Evolutionary conservation across 2,797 vertebrate species (phyloP).

Genomic region (Apogon talboti): DNA sequence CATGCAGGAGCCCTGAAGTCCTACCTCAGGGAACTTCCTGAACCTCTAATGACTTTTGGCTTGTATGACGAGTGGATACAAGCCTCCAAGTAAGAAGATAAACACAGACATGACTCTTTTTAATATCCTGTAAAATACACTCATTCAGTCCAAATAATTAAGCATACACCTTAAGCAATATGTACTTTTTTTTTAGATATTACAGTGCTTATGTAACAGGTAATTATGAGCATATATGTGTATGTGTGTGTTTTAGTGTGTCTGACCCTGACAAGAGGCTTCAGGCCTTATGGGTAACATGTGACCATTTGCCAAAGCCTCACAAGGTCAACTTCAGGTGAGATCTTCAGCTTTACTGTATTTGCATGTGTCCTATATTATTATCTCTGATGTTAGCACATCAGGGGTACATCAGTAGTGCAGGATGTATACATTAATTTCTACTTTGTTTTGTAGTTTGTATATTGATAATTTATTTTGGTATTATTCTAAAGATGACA

Average conservation of each 20-base stretch:
- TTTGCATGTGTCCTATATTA: not conserved
- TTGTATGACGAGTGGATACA: slow-evolving; percentile 95
- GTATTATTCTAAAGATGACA: too few relatives aligned
- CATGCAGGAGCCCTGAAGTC: slow-evolving; percentile 95
- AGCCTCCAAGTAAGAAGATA: slow-evolving; percentile 88
- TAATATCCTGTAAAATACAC: slow-evolving; percentile 38
- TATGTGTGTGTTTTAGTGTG: slow-evolving; percentile 81
- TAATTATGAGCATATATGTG: slow-evolving; percentile 6
- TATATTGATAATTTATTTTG: slow-evolving; percentile 9
- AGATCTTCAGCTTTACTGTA: not conserved
- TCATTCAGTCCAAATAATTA: not conserved
- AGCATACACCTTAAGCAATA: slow-evolving; percentile 23
- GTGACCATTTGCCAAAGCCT: slow-evolving; percentile 91
- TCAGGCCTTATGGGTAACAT: slow-evolving; percentile 93
- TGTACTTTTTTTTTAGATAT: slow-evolving; percentile 12
- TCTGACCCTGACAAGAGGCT: slow-evolving; percentile 93
- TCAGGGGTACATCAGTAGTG: not conserved
- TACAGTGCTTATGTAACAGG: slow-evolving; percentile 9
- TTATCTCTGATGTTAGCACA: not conserved
- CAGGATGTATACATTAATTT: not conserved
- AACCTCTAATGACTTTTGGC: slow-evolving; percentile 94
- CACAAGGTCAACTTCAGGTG: slow-evolving; percentile 90
- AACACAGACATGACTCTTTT: not conserved
- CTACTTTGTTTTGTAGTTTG: slow-evolving; percentile 1
- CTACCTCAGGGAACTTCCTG: slow-evolving; percentile 95